Evolutionary conservation across 2,113 vertebrate genomes (phyloP).

Genomic region (Rhinolophus sinicus): DNA sequence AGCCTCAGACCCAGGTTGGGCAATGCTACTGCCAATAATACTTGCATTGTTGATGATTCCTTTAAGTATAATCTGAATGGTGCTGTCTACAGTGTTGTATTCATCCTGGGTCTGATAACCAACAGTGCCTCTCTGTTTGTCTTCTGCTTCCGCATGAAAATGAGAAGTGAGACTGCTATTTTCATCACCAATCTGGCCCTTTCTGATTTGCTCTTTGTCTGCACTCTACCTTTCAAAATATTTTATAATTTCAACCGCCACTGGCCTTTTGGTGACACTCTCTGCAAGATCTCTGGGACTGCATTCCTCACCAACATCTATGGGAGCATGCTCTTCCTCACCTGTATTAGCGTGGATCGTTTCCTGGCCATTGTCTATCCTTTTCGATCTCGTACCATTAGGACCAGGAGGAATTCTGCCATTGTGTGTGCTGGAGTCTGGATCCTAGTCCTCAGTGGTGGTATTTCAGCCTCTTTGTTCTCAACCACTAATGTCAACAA

Average conservation of each 20-base stretch:
- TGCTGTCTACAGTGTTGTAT: slow-evolving; percentile 96
- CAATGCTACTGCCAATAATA: slow-evolving; percentile 89
- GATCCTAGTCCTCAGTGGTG: slow-evolving; percentile 96
- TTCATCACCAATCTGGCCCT: slow-evolving; percentile 98
- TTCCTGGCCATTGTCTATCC: slow-evolving; percentile 98
- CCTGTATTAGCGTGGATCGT: slow-evolving; percentile 97
- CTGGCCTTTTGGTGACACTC: slow-evolving; percentile 97
- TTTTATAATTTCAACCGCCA: slow-evolving; percentile 98
- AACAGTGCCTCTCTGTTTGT: slow-evolving; percentile 98
- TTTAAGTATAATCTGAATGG: slow-evolving; percentile 99
- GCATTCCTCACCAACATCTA: slow-evolving; percentile 99
- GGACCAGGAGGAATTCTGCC: slow-evolving; percentile 93
- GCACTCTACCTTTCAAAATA: slow-evolving; percentile 97
- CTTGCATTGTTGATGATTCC: slow-evolving; percentile 95
- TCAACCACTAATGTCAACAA: slow-evolving; percentile 95
- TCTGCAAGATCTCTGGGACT: slow-evolving; percentile 97
- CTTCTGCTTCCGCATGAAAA: slow-evolving; percentile 97
- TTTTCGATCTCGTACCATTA: slow-evolving; percentile 93
- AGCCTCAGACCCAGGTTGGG: slow-evolving; percentile 75
- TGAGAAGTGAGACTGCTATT: slow-evolving; percentile 96
- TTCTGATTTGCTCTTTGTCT: slow-evolving; percentile 97
- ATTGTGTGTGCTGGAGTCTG: slow-evolving; percentile 95
- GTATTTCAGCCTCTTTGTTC: slow-evolving; percentile 96
- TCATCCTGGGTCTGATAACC: slow-evolving; percentile 95
- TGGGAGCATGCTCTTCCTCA: slow-evolving; percentile 98